These are phyloP conservation scores for Nicator chloris DNA, from an alignment of 2,113 vertebrate genomes.

Conservation along the genomic window DNA sequence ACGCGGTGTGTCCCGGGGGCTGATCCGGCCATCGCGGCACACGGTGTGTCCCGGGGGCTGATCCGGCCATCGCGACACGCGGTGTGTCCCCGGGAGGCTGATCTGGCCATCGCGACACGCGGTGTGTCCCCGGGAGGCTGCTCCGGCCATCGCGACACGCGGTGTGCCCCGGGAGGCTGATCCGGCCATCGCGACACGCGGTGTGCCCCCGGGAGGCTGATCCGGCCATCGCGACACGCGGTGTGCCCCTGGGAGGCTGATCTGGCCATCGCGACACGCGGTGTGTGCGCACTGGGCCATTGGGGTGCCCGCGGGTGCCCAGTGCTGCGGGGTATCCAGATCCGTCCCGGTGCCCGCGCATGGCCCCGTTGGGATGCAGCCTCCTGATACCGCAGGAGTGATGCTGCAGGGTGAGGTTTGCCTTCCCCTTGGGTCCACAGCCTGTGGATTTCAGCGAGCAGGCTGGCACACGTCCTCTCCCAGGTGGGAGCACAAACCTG, in stretches of 20 bases:
- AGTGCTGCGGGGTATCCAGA: fast-evolving
- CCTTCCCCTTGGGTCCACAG: fast-evolving
- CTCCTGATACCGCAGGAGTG: fast-evolving
- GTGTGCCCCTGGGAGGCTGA: background rate
- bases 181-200: background rate
- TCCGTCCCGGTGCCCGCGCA: fast-evolving
- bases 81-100: background rate
- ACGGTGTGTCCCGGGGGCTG: background rate
- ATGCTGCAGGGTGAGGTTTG: background rate
- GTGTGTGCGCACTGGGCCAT: fast-evolving
- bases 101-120: background rate
- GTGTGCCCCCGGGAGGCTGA: fast-evolving
- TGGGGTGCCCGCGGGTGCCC: no score
- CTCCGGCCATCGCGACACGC: background rate
- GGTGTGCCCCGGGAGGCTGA: background rate
- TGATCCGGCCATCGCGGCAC: background rate
- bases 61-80: background rate
- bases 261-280: background rate
- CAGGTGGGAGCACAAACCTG: fast-evolving
- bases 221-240: background rate
- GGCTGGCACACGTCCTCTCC: background rate
- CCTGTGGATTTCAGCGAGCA: fast-evolving
- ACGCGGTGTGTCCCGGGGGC: background rate
- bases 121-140: background rate
- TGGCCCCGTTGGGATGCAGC: background rate